Percentiles rank a stretch among this genome's conserved stretches.
phyloP scores from a whole-genome alignment of 2,888 invertebrate species.

The Cerastis rubricosa region DNA sequence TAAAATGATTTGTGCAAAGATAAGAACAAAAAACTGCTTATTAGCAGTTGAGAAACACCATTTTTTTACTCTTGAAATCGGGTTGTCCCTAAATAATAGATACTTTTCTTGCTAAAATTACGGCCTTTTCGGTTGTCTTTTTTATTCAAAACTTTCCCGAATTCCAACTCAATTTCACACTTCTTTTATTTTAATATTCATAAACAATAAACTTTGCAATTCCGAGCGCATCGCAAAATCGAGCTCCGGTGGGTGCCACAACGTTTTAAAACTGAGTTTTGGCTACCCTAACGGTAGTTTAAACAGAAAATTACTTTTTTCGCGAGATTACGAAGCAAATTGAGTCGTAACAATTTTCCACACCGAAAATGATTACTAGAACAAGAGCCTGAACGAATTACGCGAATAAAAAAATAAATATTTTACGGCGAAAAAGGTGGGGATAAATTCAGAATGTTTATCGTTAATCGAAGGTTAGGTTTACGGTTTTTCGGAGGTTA shows the following conservation, averaged over 20 bases:
- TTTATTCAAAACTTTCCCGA: neutral
- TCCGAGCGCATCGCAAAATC: conserved; percentile 28
- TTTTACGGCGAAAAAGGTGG: conserved; percentile 19
- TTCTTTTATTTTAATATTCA: conserved; percentile 39
- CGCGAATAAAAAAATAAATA: conserved; percentile 51
- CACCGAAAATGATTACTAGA: conserved; percentile 58
- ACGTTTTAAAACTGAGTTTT: conserved; percentile 33
- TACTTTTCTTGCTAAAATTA: too few species aligned
- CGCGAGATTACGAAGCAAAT: conserved; percentile 61
- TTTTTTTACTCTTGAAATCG: neutral
- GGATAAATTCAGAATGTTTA: conserved; percentile 43
- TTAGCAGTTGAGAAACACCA: neutral
- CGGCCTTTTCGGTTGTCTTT: too few species aligned
- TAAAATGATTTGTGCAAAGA: neutral
- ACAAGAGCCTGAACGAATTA: conserved; percentile 56
- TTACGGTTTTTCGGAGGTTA: conserved; percentile 17
- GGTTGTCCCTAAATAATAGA: neutral
- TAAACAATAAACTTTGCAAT: conserved; percentile 34
- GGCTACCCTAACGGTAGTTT: conserved; percentile 54
- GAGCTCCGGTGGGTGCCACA: conserved; percentile 9
- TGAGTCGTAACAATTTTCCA: conserved; percentile 57
- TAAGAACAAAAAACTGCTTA: neutral
- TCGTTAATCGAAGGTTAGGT: conserved; percentile 41
- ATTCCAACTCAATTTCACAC: conserved; percentile 8
- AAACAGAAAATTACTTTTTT: conserved; percentile 63